Evolutionary conservation across 2,888 invertebrate species (phyloP).

Genomic region (Caenorhabditis macrosperma): DNA sequence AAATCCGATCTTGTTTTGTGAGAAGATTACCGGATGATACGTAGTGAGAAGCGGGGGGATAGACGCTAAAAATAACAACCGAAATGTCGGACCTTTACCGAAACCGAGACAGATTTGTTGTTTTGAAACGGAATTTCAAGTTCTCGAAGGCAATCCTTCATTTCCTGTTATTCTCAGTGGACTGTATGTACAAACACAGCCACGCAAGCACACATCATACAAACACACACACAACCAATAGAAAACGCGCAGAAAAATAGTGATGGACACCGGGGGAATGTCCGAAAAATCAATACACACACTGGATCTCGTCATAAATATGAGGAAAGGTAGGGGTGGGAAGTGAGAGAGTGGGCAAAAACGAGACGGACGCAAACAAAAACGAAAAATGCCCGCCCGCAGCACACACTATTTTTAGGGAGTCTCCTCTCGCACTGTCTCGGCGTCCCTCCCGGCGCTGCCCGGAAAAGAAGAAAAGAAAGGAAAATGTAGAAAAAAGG

Average conservation of each 20-base stretch:
- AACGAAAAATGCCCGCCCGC: conserved; percentile 26
- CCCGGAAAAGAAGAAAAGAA: not conserved
- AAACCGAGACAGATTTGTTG: not conserved
- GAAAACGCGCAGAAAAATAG: conserved; percentile 18
- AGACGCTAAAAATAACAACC: conserved; percentile 1
- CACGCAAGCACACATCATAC: conserved; percentile 37
- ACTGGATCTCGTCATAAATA: conserved; percentile 50
- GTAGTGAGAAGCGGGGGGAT: not conserved
- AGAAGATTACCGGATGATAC: conserved; percentile 13
- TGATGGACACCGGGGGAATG: conserved; percentile 17
- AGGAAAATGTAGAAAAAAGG: conserved; percentile 27
- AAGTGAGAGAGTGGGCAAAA: conserved; percentile 25
- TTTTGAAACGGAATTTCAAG: not conserved
- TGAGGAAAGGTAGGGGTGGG: conserved; percentile 22
- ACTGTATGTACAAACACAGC: conserved; percentile 46
- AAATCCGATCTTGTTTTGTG: conserved; percentile 2
- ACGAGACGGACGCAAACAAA: conserved; percentile 43
- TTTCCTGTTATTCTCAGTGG: conserved; percentile 50
- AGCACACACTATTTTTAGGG: conserved; percentile 42
- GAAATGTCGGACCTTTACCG: not conserved
- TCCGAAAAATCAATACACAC: conserved; percentile 53
- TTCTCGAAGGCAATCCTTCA: conserved; percentile 29
- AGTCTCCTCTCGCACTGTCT: conserved; percentile 25
- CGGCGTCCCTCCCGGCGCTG: not conserved
- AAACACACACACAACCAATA: conserved; percentile 22